Conservation (phyloP, 30 jellyfish, hydroid and myxozoan genomes). For the Aurelia aurita complex sp. Pacific region DNA sequence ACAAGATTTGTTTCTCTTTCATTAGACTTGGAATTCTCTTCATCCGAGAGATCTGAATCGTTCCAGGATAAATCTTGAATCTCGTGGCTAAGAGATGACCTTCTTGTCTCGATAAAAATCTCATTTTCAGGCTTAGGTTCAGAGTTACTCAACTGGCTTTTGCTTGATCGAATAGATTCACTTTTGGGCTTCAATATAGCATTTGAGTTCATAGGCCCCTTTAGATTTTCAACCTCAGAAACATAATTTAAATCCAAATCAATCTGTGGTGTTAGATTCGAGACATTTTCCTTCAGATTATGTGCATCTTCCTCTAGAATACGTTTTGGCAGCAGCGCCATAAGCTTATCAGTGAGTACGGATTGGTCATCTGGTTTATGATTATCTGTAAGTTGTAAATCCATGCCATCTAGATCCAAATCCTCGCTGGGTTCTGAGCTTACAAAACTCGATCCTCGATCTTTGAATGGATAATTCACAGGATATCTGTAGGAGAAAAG, state of each 20-base stretch:
- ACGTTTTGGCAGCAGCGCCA: not conserved
- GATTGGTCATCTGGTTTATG: not conserved
- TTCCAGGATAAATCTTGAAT: constrained; percentile 39
- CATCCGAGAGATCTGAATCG: constrained; percentile 44
- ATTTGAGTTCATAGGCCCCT: too few relatives aligned
- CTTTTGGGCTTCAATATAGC: too few relatives aligned
- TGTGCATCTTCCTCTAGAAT: not conserved
- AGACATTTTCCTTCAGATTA: not conserved
- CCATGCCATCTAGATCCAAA: not conserved
- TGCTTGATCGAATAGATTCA: too few relatives aligned
- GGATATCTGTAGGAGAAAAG: not conserved
- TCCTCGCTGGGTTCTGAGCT: constrained; percentile 6
- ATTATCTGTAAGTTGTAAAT: not conserved
- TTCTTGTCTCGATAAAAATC: too few relatives aligned
- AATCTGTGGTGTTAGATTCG: not conserved
- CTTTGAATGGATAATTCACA: not conserved
- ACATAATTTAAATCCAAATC: not conserved
- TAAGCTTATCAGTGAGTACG: not conserved
- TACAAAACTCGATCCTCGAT: not conserved
- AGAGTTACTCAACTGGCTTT: too few relatives aligned
- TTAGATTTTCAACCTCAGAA: too few relatives aligned
- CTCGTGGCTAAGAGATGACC: not conserved
- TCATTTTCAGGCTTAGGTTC: too few relatives aligned
- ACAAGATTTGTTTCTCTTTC: not conserved
- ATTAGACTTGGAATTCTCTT: not conserved